Evolutionary conservation across 2,888 invertebrate species (phyloP).

Genomic region (Nezara viridula): DNA sequence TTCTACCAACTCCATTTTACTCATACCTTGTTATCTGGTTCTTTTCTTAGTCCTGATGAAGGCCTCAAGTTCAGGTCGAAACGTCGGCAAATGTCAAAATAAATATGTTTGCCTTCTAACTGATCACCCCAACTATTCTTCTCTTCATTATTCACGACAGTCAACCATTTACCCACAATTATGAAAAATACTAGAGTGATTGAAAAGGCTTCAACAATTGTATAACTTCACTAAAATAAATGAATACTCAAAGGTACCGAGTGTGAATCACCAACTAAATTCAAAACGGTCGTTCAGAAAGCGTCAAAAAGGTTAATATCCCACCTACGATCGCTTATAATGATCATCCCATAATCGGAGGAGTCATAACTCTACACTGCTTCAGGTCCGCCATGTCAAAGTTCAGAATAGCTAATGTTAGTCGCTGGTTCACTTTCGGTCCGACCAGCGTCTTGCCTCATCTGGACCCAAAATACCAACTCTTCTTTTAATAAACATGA

Average conservation of each 20-base stretch:
- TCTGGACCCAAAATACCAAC: slow-evolving; percentile 6
- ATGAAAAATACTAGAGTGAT: too few relatives aligned
- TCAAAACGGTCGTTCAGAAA: background rate
- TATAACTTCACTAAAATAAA: too few relatives aligned
- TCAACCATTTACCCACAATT: too few relatives aligned
- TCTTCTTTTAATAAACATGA: slow-evolving; percentile 38
- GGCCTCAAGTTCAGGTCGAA: too few relatives aligned
- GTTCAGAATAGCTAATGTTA: slow-evolving; percentile 21
- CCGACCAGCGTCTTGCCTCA: background rate
- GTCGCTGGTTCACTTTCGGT: background rate
- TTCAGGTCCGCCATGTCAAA: slow-evolving; percentile 5
- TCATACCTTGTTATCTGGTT: too few relatives aligned
- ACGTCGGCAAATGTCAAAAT: too few relatives aligned
- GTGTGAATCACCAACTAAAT: background rate
- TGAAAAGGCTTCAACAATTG: too few relatives aligned
- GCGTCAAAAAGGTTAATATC: slow-evolving; percentile 11
- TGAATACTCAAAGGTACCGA: background rate
- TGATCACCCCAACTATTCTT: too few relatives aligned
- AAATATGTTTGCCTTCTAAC: too few relatives aligned
- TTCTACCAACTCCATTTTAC: too few relatives aligned
- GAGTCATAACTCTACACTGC: background rate
- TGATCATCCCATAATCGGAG: background rate
- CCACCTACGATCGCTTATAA: background rate
- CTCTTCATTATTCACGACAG: too few relatives aligned
- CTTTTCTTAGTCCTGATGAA: too few relatives aligned